Conservation (phyloP, 2,113 vertebrate genomes). For the Vulpes vulpes region DNA sequence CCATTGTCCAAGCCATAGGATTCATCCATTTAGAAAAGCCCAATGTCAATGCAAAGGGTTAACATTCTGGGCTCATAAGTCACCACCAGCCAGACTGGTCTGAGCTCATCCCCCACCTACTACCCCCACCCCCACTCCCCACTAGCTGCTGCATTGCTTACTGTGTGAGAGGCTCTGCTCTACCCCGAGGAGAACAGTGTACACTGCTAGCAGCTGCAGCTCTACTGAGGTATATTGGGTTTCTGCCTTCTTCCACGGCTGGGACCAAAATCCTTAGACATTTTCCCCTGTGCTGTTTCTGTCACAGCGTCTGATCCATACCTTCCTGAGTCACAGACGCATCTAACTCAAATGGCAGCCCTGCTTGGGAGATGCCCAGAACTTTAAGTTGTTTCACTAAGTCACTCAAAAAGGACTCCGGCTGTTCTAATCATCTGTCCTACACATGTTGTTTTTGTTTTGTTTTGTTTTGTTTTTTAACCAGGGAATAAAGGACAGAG, state of each 20-base stretch:
- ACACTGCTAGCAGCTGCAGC: background rate
- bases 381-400: background rate
- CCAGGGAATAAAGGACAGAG: background rate
- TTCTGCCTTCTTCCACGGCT: background rate
- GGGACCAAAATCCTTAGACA: background rate
- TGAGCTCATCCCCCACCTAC: background rate
- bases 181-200: accelerated
- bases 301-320: background rate
- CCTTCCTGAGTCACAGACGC: background rate
- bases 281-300: background rate
- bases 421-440: background rate
- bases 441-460: background rate
- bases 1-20: background rate
- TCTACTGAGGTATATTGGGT: background rate
- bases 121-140: too few relatives aligned
- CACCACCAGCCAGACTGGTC: background rate
- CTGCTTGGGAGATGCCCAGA: background rate
- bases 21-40: background rate
- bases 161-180: background rate
- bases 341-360: background rate
- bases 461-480: background rate
- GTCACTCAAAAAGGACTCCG: background rate
- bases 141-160: background rate
- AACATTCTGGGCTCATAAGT: background rate
- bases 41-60: background rate